These are phyloP conservation scores for Buteo buteo DNA, from an alignment of 2,113 vertebrate genomes.

Conservation along the genomic window DNA sequence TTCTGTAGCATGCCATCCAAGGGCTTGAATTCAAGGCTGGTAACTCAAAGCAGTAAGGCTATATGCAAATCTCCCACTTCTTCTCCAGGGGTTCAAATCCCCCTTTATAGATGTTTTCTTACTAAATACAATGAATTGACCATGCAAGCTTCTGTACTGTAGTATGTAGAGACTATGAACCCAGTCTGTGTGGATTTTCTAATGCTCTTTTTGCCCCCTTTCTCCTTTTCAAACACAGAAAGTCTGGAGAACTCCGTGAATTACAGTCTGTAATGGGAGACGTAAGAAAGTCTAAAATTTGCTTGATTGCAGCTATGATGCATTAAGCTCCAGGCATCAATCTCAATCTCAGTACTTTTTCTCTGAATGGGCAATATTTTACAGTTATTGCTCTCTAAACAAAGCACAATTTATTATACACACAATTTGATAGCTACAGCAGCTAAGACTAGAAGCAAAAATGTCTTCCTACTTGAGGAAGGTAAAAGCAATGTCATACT, in stretches of 20 bases:
- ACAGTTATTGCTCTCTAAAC: not conserved
- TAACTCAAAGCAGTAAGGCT: not conserved
- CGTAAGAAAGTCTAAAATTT: conserved; percentile 1
- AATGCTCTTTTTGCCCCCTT: not conserved
- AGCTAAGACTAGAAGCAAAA: not conserved
- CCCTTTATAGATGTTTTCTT: not conserved
- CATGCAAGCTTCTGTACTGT: not conserved
- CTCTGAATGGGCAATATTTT: conserved; percentile 24
- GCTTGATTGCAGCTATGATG: not conserved
- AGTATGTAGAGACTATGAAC: not conserved
- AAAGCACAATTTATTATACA: conserved; percentile 45
- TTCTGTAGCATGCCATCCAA: not conserved
- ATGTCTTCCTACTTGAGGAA: not conserved
- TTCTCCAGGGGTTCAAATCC: not conserved
- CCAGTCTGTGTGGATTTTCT: not conserved
- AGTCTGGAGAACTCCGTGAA: not conserved
- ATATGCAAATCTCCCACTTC: not conserved
- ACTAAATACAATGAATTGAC: not conserved
- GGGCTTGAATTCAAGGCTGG: not conserved
- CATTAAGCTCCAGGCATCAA: conserved; percentile 34
- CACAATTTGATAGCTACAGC: not conserved
- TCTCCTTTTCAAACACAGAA: not conserved
- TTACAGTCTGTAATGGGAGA: not conserved
- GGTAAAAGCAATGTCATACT: conserved; percentile 30
- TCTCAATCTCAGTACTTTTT: not conserved